Conservation (phyloP, 1,140 invertebrate species). For the Orius insidiosus region DNA sequence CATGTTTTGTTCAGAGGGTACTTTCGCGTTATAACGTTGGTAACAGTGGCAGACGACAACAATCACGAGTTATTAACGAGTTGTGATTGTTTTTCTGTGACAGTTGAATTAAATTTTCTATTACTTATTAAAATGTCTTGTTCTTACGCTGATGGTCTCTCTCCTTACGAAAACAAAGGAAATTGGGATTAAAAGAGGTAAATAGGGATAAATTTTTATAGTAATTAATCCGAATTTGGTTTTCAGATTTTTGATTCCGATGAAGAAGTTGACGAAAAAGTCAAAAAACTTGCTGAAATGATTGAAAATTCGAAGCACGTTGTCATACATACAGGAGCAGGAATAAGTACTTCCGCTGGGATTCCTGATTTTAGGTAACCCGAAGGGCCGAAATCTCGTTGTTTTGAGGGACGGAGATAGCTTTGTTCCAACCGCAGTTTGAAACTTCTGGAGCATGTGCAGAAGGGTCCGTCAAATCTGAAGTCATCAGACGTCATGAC, state of each 20-base stretch:
- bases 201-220: slow-evolving; percentile 17
- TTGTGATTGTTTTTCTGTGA: not conserved
- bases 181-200: slow-evolving; percentile 75
- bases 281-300: slow-evolving; percentile 53
- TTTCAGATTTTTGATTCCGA: slow-evolving; percentile 57
- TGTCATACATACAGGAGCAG: slow-evolving; percentile 90
- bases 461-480: too few relatives aligned
- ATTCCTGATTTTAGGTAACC: too few relatives aligned
- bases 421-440: too few relatives aligned
- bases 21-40: too few relatives aligned
- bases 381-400: too few relatives aligned
- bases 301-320: slow-evolving; percentile 64
- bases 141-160: slow-evolving; percentile 88
- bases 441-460: too few relatives aligned
- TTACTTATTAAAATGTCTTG: slow-evolving; percentile 54
- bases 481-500: too few relatives aligned
- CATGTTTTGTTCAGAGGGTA: too few relatives aligned
- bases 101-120: not conserved
- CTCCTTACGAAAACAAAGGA: slow-evolving; percentile 88
- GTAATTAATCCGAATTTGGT: not conserved
- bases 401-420: too few relatives aligned
- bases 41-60: too few relatives aligned
- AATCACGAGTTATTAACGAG: too few relatives aligned
- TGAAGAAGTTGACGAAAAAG: slow-evolving; percentile 60
- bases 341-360: slow-evolving; percentile 91